Conservation (phyloP, 2,113 vertebrate species). For the Archocentrus centrarchus region DNA sequence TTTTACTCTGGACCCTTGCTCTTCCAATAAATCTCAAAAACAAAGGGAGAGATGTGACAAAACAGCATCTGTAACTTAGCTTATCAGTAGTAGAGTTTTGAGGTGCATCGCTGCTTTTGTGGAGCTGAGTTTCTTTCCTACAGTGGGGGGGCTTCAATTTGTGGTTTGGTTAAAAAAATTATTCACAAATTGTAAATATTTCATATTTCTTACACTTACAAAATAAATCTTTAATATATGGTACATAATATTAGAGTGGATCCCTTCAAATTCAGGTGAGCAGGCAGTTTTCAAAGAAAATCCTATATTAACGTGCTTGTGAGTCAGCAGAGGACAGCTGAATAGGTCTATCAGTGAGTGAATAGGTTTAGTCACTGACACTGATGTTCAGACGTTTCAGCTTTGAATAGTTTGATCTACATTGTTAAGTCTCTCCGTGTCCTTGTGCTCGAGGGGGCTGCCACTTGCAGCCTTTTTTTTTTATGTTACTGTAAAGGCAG, state of each 20-base stretch:
- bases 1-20: neutral
- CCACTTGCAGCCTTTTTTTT: neutral
- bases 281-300: neutral
- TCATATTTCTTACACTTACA: neutral
- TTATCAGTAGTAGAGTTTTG: neutral
- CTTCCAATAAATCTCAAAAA: constrained; percentile 13
- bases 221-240: neutral
- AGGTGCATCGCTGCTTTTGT: neutral
- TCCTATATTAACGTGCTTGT: neutral
- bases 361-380: neutral
- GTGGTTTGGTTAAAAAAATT: neutral
- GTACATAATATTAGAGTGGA: neutral
- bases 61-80: neutral
- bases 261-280: constrained; percentile 7
- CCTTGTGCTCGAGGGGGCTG: neutral
- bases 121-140: neutral
- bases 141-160: neutral
- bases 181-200: neutral
- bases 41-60: neutral
- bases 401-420: neutral
- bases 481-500: neutral
- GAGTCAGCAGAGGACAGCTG: neutral
- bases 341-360: neutral
- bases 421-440: neutral
- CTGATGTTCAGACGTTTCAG: neutral